A percentile compares a stretch with the other conserved stretches of the same genome.
phyloP scores from a whole-genome alignment of 2,113 vertebrate genomes.

The Hippocampus zosterae region DNA sequence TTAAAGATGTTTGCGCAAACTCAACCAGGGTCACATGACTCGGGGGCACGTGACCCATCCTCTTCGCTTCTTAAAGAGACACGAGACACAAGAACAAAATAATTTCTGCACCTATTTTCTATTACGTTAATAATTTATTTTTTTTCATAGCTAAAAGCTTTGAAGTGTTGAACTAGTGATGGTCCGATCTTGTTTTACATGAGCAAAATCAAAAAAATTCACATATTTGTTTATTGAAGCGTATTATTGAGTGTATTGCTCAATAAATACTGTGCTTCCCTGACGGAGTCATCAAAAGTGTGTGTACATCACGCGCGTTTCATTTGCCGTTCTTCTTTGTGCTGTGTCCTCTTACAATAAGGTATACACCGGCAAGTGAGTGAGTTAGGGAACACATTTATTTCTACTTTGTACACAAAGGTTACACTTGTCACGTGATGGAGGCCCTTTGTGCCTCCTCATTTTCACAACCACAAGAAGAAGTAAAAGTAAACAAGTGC shows the following conservation, averaged over 20 bases:
- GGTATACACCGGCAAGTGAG: conserved; percentile 8
- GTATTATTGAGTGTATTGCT: too few species aligned
- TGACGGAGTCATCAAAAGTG: background rate
- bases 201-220: too few species aligned
- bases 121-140: too few species aligned
- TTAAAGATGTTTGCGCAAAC: background rate
- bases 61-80: conserved; percentile 31
- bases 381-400: conserved; percentile 61
- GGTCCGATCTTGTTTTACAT: too few species aligned
- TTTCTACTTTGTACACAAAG: conserved; percentile 68
- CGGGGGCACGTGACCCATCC: conserved; percentile 34
- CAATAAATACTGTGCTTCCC: too few species aligned
- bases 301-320: background rate
- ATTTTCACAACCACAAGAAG: conserved; percentile 18
- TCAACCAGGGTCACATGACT: conserved; percentile 48
- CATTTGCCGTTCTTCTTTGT: too few species aligned
- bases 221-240: too few species aligned
- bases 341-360: conserved; percentile 2
- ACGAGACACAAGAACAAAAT: background rate
- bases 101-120: too few species aligned
- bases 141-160: too few species aligned
- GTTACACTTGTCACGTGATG: conserved; percentile 23
- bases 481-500: background rate
- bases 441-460: conserved; percentile 32
- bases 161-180: too few species aligned